phyloP scores from a whole-genome alignment of 2,888 invertebrate species.

The Ophion ventricosus region DNA sequence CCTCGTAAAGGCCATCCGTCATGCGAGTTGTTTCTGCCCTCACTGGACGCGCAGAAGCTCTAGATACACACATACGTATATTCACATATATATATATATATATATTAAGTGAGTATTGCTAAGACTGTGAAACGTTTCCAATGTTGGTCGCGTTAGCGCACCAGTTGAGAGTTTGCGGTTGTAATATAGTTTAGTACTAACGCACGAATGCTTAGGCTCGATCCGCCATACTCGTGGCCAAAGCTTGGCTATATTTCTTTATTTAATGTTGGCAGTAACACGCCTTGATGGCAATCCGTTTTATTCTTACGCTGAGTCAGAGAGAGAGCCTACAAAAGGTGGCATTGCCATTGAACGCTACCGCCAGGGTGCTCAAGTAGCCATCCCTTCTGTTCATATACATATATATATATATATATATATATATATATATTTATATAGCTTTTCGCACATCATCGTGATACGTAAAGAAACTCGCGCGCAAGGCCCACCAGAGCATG shows the following conservation, averaged over 20 bases:
- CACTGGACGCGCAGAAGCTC: slow-evolving; percentile 63
- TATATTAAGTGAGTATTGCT: slow-evolving; percentile 20
- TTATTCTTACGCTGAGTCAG: slow-evolving; percentile 80
- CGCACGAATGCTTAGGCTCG: slow-evolving; percentile 78
- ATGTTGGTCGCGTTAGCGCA: slow-evolving; percentile 60
- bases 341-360: slow-evolving; percentile 42
- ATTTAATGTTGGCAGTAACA: slow-evolving; percentile 80
- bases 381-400: slow-evolving; percentile 5
- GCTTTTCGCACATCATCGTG: slow-evolving; percentile 18
- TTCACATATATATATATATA: slow-evolving; percentile 24
- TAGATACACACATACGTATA: slow-evolving; percentile 35
- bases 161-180: slow-evolving; percentile 74
- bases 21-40: slow-evolving; percentile 67
- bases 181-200: slow-evolving; percentile 80
- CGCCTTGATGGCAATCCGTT: slow-evolving; percentile 79
- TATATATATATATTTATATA: not conserved
- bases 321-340: slow-evolving; percentile 65
- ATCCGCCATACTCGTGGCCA: slow-evolving; percentile 74
- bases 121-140: slow-evolving; percentile 25
- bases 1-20: slow-evolving; percentile 81
- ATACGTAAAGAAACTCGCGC: slow-evolving; percentile 10
- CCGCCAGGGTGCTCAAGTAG: slow-evolving; percentile 32
- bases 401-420: not conserved
- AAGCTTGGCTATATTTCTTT: slow-evolving; percentile 80
- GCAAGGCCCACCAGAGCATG: not conserved